Evolutionary conservation across 2,888 invertebrate species (phyloP).

Genomic region (Drosophila putrida): DNA sequence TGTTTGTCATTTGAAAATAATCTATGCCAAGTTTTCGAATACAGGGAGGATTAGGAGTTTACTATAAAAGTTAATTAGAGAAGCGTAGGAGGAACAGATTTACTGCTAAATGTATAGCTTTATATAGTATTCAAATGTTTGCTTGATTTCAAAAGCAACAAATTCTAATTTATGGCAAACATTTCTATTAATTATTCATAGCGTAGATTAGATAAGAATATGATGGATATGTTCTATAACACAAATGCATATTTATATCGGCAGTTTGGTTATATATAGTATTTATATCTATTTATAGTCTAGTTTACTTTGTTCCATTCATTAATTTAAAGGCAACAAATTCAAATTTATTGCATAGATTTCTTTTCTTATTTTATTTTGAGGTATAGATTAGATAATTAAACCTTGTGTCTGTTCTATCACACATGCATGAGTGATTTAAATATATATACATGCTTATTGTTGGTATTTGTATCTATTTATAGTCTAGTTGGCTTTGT

Average conservation of each 20-base stretch:
- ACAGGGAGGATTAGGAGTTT: not conserved
- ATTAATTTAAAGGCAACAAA: not conserved
- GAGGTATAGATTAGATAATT: conserved; percentile 12
- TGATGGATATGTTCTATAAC: not conserved
- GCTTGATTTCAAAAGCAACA: not conserved
- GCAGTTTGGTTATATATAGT: no score
- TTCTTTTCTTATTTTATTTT: not conserved
- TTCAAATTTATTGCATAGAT: conserved; percentile 12
- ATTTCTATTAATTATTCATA: not conserved
- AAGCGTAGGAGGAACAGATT: not conserved
- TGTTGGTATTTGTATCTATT: conserved; percentile 2
- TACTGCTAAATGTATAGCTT: not conserved
- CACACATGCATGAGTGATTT: not conserved
- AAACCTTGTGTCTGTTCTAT: not conserved
- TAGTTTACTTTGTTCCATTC: no score
- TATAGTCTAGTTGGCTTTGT: conserved; percentile 7
- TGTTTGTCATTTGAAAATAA: conserved; percentile 1
- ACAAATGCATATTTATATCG: not conserved
- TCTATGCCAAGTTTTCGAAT: not conserved
- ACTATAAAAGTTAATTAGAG: conserved; percentile 9
- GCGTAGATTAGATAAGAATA: conserved; percentile 14
- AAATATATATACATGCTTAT: not conserved
- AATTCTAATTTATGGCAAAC: conserved; percentile 12
- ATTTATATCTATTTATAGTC: no score
- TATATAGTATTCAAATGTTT: not conserved